Percentiles rank a stretch among this genome's conserved stretches.
These are phyloP conservation scores for Gandaritis pyraliata DNA, from an alignment of 2,888 invertebrate genomes.

Conservation along the genomic window DNA sequence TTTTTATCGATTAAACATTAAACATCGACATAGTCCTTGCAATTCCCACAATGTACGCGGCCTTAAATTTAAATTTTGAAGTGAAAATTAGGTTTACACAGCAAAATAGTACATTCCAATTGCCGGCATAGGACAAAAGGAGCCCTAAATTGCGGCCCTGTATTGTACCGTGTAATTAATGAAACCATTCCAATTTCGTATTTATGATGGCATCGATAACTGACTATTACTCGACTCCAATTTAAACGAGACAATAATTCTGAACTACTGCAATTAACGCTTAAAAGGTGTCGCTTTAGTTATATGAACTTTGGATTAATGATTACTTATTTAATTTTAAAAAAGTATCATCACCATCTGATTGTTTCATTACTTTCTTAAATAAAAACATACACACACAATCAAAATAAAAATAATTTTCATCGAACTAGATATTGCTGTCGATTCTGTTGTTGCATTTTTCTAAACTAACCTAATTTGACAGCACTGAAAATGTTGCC, in stretches of 20 bases:
- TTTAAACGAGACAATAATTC: constrained; percentile 22
- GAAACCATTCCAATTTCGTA: constrained; percentile 44
- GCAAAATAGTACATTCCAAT: background rate
- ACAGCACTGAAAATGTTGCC: no score
- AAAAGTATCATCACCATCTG: no score
- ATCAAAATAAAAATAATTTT: no score
- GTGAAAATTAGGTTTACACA: background rate
- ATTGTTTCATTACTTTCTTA: no score
- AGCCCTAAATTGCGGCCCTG: constrained; percentile 16
- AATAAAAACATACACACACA: no score
- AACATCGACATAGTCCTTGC: no score
- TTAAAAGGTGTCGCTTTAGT: constrained; percentile 12
- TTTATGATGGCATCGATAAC: constrained; percentile 42
- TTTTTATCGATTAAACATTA: no score
- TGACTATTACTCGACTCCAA: constrained; percentile 34
- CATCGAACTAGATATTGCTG: no score
- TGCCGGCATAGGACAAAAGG: constrained; percentile 18
- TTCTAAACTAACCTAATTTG: no score
- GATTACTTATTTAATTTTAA: background rate
- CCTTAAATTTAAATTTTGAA: no score
- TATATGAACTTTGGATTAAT: background rate
- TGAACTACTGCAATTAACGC: constrained; percentile 14
- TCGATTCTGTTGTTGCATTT: no score
- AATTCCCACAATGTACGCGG: no score
- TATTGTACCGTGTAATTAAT: constrained; percentile 38